Evolutionary conservation across 2,113 vertebrate genomes (phyloP).

Genomic region (Sander vitreus): DNA sequence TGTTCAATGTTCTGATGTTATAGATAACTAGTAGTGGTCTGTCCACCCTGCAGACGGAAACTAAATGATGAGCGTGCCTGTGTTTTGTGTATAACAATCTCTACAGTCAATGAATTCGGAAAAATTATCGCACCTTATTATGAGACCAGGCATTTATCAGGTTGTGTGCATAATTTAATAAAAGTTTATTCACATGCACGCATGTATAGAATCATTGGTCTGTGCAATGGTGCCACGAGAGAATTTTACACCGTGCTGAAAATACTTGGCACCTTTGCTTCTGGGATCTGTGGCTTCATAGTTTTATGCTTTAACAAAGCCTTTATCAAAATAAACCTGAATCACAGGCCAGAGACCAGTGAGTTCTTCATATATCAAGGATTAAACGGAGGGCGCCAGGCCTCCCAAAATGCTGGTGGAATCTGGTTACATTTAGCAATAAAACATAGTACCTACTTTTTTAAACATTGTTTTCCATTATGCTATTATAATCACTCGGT

Average conservation of each 20-base stretch:
- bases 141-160: conserved; percentile 58
- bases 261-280: conserved; percentile 69
- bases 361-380: conserved; percentile 54
- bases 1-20: conserved; percentile 34
- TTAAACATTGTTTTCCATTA: conserved; percentile 34
- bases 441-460: conserved; percentile 42
- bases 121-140: conserved; percentile 71
- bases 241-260: conserved; percentile 72
- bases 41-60: conserved; percentile 24
- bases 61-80: conserved; percentile 22
- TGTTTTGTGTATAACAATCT: conserved; percentile 56
- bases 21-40: conserved; percentile 17
- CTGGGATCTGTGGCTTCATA: conserved; percentile 44
- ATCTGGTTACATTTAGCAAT: conserved; percentile 56
- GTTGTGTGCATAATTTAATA: conserved; percentile 34
- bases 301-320: conserved; percentile 56
- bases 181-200: conserved; percentile 36
- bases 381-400: conserved; percentile 40
- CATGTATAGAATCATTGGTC: conserved; percentile 13
- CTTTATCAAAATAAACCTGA: conserved; percentile 64
- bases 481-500: background rate
- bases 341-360: conserved; percentile 36
- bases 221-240: conserved; percentile 21
- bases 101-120: conserved; percentile 64
- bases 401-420: conserved; percentile 42